Evolutionary conservation across 2,888 invertebrate genomes (phyloP), one percentile per base, ranked within the genome.

Genomic region (Lomographa bimaculata): DNA sequence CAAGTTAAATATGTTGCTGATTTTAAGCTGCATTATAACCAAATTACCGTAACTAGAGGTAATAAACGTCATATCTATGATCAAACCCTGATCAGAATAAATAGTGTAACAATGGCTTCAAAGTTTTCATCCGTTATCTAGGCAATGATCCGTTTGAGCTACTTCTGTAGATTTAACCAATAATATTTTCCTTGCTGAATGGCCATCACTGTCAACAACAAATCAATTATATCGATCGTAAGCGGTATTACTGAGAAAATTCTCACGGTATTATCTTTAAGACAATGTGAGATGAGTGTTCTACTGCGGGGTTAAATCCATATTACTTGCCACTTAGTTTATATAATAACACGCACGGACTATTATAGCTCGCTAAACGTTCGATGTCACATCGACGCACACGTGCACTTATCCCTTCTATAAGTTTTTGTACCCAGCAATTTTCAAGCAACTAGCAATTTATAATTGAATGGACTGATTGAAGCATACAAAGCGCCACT

Each of bases 261-360:
- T 71, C 65, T 54, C 70, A 71, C 63, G 64, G 39, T 51, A 57
- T 64, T 55, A 51, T 36, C 17, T 32, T 33, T 45, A 53, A 17
- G 43, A 63, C 60, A 67, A 64, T 65, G 57, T 41, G 30, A 53
- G 34, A 46, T 43, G 48, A 38, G 42, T 48, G 17, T 45, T 37
- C 38, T 44, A 25, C 54, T 49, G 53, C 36, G 34, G 46, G 50
- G 54, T 48, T 49, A 46, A 60, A 57, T 59, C 42, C 52, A 63
- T 64, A 66, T 64, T 57, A 61, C 57, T 54, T 39, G 40, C 10
- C 35, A 57, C 46, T 54, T 48, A 36, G 35, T 37, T 47, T 50
- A 38, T 30, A 48, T 55, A 56, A 60, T 52, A 45, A 57, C 64
- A 69, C 64, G 67, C 61, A 64, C 46, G 23, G 38, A 36, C 61